Percentiles rank a stretch among this genome's conserved stretches.
These are phyloP conservation scores for Tychaedon coryphoeus DNA, from an alignment of 2,113 vertebrate genomes.

Conservation along the genomic window DNA sequence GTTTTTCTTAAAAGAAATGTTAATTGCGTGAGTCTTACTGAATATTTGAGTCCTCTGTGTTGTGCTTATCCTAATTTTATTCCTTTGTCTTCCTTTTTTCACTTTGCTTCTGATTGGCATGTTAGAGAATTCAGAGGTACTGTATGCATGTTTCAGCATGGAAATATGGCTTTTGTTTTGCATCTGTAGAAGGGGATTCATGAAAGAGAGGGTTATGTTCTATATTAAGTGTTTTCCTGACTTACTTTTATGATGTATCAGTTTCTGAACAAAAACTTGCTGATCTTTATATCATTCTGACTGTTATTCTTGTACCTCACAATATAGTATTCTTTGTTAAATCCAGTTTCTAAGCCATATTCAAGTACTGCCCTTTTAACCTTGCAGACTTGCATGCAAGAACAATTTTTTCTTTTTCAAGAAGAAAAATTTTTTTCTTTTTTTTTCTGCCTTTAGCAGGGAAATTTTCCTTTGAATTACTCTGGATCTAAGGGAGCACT, in stretches of 20 bases:
- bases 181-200: not conserved
- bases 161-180: not conserved
- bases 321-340: not conserved
- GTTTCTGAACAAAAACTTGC: not conserved
- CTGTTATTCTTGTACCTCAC: not conserved
- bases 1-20: not conserved
- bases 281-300: not conserved
- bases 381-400: not conserved
- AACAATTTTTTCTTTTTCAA: not conserved
- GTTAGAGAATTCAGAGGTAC: conserved; percentile 70
- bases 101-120: conserved; percentile 60
- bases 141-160: conserved; percentile 67
- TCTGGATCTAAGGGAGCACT: not conserved
- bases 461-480: not conserved
- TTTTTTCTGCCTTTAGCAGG: not conserved
- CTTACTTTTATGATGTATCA: not conserved
- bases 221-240: not conserved
- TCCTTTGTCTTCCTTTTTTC: conserved; percentile 63
- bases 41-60: conserved; percentile 31
- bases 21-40: conserved; percentile 11
- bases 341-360: not conserved
- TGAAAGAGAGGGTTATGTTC: not conserved
- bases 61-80: conserved; percentile 61
- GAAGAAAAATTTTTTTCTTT: too few species aligned
- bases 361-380: not conserved